These are phyloP conservation scores for Acleris emargana DNA, from an alignment of 2,888 invertebrate genomes.

Conservation along the genomic window DNA sequence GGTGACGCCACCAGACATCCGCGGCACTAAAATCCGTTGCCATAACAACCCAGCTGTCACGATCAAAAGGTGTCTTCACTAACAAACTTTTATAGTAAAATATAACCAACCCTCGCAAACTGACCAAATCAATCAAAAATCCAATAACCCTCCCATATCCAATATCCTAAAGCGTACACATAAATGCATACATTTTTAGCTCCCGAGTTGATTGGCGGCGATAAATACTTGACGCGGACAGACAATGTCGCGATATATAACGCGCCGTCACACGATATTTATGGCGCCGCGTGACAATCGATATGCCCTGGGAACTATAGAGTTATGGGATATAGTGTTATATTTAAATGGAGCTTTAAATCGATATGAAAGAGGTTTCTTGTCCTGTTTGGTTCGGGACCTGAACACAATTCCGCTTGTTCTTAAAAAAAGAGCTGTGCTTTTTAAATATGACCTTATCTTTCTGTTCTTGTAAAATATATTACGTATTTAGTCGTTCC, in stretches of 20 bases:
- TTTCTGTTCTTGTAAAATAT: no score
- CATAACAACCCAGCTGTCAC: no score
- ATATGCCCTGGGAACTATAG: constrained; percentile 30
- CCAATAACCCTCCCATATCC: not conserved
- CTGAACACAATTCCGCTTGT: no score
- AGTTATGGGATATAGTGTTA: constrained; percentile 4
- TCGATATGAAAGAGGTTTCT: not conserved
- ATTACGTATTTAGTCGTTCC: no score
- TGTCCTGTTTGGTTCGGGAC: not conserved
- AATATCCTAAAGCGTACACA: not conserved
- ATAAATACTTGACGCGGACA: constrained; percentile 42
- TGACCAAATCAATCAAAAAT: no score
- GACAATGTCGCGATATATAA: constrained; percentile 51
- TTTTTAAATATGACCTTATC: no score
- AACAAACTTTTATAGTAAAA: no score
- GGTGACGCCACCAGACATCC: no score
- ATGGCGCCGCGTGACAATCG: constrained; percentile 19
- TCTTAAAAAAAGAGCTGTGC: no score
- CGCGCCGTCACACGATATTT: constrained; percentile 41
- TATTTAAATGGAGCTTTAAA: constrained; percentile 1
- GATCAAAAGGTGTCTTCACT: no score
- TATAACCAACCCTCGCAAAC: no score
- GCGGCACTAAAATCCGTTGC: no score
- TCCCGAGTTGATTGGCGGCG: constrained; percentile 36
- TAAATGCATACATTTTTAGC: constrained; percentile 14